A percentile compares a stretch with the other conserved stretches of the same genome.
phyloP scores from a whole-genome alignment of 2,797 vertebrate species.

The Harpagifer antarcticus region DNA sequence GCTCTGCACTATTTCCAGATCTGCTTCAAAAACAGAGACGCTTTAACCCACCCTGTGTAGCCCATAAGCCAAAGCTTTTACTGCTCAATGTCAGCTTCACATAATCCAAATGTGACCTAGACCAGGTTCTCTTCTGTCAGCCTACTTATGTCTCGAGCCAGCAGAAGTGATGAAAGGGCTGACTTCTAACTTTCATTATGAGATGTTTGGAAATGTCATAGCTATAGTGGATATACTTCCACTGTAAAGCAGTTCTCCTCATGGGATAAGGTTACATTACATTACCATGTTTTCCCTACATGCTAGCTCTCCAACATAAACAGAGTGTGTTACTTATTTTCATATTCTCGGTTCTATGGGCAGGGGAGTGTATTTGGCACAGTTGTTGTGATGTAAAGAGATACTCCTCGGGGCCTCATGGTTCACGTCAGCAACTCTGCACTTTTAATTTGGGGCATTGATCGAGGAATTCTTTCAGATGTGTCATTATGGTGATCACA shows the following conservation, averaged over 20 bases:
- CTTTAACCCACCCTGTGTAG: constrained; percentile 52
- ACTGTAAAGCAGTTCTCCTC: constrained; percentile 44
- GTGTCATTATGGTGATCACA: constrained; percentile 58
- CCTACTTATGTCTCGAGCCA: constrained; percentile 33
- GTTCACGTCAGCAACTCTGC: constrained; percentile 39
- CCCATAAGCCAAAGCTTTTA: constrained; percentile 58
- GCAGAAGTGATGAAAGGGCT: constrained; percentile 42
- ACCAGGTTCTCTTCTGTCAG: constrained; percentile 41
- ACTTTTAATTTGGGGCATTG: constrained; percentile 43
- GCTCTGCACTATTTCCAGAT: constrained; percentile 62
- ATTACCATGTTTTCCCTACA: constrained; percentile 35
- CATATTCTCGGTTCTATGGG: constrained; percentile 24
- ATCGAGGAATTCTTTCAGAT: constrained; percentile 26
- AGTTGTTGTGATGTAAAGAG: constrained; percentile 42
- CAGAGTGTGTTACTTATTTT: constrained; percentile 47
- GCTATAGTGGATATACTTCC: constrained; percentile 47
- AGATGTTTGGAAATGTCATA: constrained; percentile 63
- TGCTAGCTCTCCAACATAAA: constrained; percentile 54
- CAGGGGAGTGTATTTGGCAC: constrained; percentile 22
- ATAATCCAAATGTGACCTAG: constrained; percentile 38
- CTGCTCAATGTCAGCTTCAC: constrained; percentile 64
- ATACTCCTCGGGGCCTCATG: constrained; percentile 40
- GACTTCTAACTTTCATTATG: constrained; percentile 47
- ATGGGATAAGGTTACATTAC: constrained; percentile 60
- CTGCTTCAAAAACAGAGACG: constrained; percentile 51